phyloP scores from a whole-genome alignment of 2,888 invertebrate genomes.

The Acanthococcus lagerstroemiae region DNA sequence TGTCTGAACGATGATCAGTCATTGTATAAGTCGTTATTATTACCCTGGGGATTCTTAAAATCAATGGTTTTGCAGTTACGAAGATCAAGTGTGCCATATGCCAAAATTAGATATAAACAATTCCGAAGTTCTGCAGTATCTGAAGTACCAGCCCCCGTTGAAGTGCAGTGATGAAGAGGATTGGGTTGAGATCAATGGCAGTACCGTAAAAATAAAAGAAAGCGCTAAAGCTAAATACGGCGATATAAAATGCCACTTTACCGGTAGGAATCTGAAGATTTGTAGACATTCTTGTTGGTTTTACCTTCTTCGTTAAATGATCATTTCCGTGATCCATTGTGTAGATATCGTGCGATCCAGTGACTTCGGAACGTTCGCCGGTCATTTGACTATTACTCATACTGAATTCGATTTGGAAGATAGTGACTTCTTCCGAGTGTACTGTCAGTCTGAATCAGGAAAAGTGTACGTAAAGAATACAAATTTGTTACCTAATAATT shows the following conservation, averaged over 20 bases:
- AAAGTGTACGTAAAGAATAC: slow-evolving; percentile 41
- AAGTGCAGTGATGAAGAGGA: slow-evolving; percentile 55
- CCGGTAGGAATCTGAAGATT: slow-evolving; percentile 37
- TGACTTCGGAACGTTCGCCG: slow-evolving; percentile 52
- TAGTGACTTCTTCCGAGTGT: slow-evolving; percentile 63
- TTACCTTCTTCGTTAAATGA: neutral
- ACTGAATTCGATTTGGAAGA: slow-evolving; percentile 52
- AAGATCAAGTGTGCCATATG: slow-evolving; percentile 48
- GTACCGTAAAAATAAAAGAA: slow-evolving; percentile 47
- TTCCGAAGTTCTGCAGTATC: slow-evolving; percentile 63
- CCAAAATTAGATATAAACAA: slow-evolving; percentile 57
- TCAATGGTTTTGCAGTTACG: slow-evolving; percentile 3
- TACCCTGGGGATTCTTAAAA: too few relatives aligned
- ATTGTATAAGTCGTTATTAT: neutral
- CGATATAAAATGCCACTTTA: slow-evolving; percentile 49
- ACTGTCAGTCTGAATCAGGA: slow-evolving; percentile 48
- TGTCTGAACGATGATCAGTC: neutral
- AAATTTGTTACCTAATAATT: neutral
- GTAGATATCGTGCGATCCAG: slow-evolving; percentile 58
- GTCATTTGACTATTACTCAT: slow-evolving; percentile 47
- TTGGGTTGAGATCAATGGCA: slow-evolving; percentile 70
- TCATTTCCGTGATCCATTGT: neutral
- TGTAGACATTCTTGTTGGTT: neutral
- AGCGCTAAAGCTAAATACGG: slow-evolving; percentile 43
- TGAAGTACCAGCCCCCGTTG: slow-evolving; percentile 52